A percentile compares a stretch with the other conserved stretches of the same genome.
Evolutionary conservation across 1,140 invertebrate species (phyloP).

Genomic region (Drosophila arawakana): DNA sequence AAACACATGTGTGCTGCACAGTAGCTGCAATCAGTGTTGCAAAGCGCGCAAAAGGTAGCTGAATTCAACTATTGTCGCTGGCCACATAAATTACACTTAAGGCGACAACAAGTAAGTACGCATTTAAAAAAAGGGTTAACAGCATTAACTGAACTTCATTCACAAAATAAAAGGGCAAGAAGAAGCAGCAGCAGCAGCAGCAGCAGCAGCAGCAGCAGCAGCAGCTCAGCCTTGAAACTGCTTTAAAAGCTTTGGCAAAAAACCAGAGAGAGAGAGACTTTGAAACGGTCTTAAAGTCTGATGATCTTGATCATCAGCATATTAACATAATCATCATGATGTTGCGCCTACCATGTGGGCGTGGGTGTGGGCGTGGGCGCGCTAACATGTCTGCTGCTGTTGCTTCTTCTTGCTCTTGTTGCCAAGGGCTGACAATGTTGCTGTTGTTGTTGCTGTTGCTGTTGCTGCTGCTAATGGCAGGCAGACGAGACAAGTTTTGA

Average conservation of each 20-base stretch:
- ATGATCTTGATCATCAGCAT: slow-evolving; percentile 48
- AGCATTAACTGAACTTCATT: slow-evolving; percentile 47
- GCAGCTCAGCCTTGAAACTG: slow-evolving; percentile 54
- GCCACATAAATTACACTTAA: slow-evolving; percentile 80
- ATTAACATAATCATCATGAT: slow-evolving; percentile 40
- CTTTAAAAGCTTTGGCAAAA: slow-evolving; percentile 47
- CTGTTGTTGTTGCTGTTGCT: slow-evolving; percentile 34
- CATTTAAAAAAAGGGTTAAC: slow-evolving; percentile 22
- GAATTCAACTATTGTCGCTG: slow-evolving; percentile 61
- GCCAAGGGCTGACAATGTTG: slow-evolving; percentile 50
- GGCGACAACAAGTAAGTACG: slow-evolving; percentile 50
- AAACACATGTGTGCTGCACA: slow-evolving; percentile 46
- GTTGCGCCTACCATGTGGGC: slow-evolving; percentile 59
- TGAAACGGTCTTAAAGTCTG: slow-evolving; percentile 21
- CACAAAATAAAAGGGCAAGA: slow-evolving; percentile 22
- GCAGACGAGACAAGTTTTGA: slow-evolving; percentile 82
- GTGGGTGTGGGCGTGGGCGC: slow-evolving; percentile 8
- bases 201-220: neutral
- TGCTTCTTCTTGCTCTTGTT: slow-evolving; percentile 40
- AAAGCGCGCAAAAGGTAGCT: slow-evolving; percentile 38
- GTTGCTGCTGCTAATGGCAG: slow-evolving; percentile 73
- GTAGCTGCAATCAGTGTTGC: slow-evolving; percentile 74
- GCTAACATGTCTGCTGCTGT: neutral
- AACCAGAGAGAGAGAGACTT: neutral
- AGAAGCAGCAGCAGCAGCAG: neutral